Base-by-base conservation (phyloP, 2,888 invertebrate genomes). In the Drosophila anomalata region DNA sequence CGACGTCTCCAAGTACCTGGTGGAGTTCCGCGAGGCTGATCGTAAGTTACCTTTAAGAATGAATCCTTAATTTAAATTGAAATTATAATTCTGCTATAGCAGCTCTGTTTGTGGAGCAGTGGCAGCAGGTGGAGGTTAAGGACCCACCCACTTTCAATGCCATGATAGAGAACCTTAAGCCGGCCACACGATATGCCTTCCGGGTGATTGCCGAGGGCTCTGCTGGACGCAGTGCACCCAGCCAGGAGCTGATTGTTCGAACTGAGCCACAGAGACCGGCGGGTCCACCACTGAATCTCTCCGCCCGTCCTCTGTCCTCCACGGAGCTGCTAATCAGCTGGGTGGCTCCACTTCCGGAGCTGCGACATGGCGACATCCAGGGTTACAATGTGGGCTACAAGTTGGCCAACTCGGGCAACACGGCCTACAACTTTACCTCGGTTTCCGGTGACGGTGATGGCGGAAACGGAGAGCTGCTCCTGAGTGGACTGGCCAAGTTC, bases 191-290 rank as follows among this genome's bases (percentile, higher is more conserved):
- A 68, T 96, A 96, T 88, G 92, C 94, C 8, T 94, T 96, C 77
- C 93, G 95, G 29, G 94, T 96, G 4, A 93, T 95, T 56, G 96
- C 96, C 0, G 95, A 95, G 89, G 96, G 96, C 5, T 94, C 95
- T 5, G 95, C 95, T 0, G 96, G 96, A 0, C 93, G 94, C 82
- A 95, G 96, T 86, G 92, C 93, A 2, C 95, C 95, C 1, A 95
- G 95, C 70, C 92, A 93, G 36, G 95, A 95, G 76, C 90, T 95
- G 22, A 85, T 93, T 9, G 93, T 95, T 1, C 93, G 93, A 80
- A 95, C 95, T 0, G 94, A 95, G 78, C 95, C 95, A 0, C 95
- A 95, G 89, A 92, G 94, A 69, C 95, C 95, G 0, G 95, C 95
- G 1, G 95, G 95, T 6, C 94, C 95, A 0, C 95, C 95, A 0